Conservation (phyloP, 2,888 invertebrate species). For the Anticlea derivata region DNA sequence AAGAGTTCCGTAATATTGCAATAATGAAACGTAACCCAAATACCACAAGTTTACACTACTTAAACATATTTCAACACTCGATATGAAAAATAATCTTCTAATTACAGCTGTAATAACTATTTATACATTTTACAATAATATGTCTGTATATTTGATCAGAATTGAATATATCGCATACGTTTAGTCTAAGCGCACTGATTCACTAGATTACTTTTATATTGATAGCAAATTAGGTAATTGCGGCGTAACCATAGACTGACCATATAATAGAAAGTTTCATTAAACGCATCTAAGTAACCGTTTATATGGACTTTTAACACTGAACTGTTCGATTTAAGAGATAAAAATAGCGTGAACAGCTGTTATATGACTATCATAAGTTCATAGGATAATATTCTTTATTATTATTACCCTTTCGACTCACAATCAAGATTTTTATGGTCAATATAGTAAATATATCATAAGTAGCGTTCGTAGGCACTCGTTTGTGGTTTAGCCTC, state of each 20-base stretch:
- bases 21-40: slow-evolving; percentile 74
- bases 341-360: slow-evolving; percentile 73
- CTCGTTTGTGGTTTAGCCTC: slow-evolving; percentile 75
- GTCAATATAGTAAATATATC: slow-evolving; percentile 77
- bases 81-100: slow-evolving; percentile 84
- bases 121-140: slow-evolving; percentile 79
- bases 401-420: slow-evolving; percentile 75
- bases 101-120: slow-evolving; percentile 84
- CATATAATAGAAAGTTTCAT: slow-evolving; percentile 56
- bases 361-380: slow-evolving; percentile 60
- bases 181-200: slow-evolving; percentile 77
- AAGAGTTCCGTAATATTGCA: slow-evolving; percentile 68
- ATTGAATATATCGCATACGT: slow-evolving; percentile 63
- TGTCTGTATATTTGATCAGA: slow-evolving; percentile 67
- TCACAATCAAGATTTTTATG: slow-evolving; percentile 79
- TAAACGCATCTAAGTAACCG: slow-evolving; percentile 68
- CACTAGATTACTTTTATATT: slow-evolving; percentile 54
- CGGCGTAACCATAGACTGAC: slow-evolving; percentile 45
- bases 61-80: slow-evolving; percentile 81
- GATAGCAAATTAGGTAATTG: slow-evolving; percentile 61
- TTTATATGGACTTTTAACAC: slow-evolving; percentile 65
- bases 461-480: slow-evolving; percentile 82
- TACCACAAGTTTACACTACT: slow-evolving; percentile 79
- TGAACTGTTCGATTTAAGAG: slow-evolving; percentile 65
- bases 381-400: slow-evolving; percentile 65